Evolutionary conservation across 1,140 invertebrate species (phyloP), one percentile per base, ranked within the genome.

Genomic region (Euwallacea similis): DNA sequence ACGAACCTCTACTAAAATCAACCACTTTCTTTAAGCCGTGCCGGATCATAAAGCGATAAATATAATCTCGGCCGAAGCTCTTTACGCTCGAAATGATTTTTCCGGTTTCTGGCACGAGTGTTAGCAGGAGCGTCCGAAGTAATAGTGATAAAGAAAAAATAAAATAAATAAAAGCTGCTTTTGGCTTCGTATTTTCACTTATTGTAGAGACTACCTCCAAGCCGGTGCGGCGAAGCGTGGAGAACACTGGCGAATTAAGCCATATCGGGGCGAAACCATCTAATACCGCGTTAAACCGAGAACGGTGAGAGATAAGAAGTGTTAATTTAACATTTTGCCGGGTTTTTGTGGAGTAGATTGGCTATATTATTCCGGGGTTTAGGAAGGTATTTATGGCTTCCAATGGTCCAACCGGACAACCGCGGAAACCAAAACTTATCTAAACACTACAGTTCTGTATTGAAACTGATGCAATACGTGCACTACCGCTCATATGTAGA

Each of bases 241-340:
- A 69, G 54, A 69, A 69, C 67, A 62, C 33, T 69, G 59, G 59
- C 60, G 67, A 69, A 69, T 69, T 69, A 69, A 69, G 59, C 50
- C 33, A 47, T 69, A 69, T 62, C 67, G 42, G 59, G 42, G n/a
- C 47, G 41, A 69, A 63, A 41, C 67, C 67, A 69, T 62, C 67
- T 69, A 69, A 69, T 69, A 69, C 62, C 58, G 67, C 67, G 60
- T 62, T 69, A 69, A 69, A 54, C 59, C 50, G 46, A 62, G 67
- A 69, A 62, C 42, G 67, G 43, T 42, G 11, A n/a, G 16, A 54
- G 67, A 69, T 69, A 69, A 69, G 67, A 33, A 56, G 58, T 69
- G 67, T 69, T 69, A 69, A 69, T 69, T 61, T 69, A 69, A 62
- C 67, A 54, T 69, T 69, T 54, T 44, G 44, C 10, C 9, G 0